phyloP scores from a whole-genome alignment of 2,888 invertebrate genomes.

The Octodonta nipae region DNA sequence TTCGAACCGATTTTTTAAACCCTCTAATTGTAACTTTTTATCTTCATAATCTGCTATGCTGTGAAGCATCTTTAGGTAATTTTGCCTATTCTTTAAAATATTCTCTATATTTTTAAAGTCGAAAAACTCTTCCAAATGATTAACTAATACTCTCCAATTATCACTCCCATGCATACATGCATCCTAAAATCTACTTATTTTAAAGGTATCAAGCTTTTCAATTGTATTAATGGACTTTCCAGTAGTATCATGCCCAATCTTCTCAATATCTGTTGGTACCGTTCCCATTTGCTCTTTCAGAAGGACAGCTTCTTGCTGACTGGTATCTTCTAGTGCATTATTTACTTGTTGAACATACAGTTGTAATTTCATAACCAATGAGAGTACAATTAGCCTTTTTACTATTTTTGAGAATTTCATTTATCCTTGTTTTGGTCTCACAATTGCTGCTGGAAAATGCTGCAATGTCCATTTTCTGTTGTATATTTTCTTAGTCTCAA shows the following conservation, averaged over 20 bases:
- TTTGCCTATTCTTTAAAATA: conserved; percentile 58
- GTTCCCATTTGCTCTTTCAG: conserved; percentile 66
- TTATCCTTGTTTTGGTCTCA: conserved; percentile 83
- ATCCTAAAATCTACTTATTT: too few relatives aligned
- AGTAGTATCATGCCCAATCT: conserved; percentile 82
- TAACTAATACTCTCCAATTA: conserved; percentile 81
- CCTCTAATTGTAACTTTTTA: conserved; percentile 69
- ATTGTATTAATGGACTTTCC: conserved; percentile 77
- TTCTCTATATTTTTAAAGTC: conserved; percentile 45
- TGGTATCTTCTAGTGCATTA: conserved; percentile 77
- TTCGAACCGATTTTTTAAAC: conserved; percentile 80
- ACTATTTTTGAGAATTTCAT: conserved; percentile 60
- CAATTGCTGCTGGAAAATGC: too few relatives aligned
- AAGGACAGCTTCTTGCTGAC: conserved; percentile 67
- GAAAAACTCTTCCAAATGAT: conserved; percentile 70
- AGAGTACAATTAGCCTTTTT: too few relatives aligned
- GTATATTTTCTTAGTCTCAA: too few relatives aligned
- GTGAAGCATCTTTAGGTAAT: conserved; percentile 53
- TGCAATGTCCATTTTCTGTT: too few relatives aligned
- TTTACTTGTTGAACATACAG: conserved; percentile 86
- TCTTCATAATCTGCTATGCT: conserved; percentile 58
- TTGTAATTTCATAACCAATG: conserved; percentile 74
- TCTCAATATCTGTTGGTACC: conserved; percentile 69
- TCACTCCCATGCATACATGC: conserved; percentile 91
- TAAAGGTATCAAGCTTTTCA: conserved; percentile 72